Evolutionary conservation across 2,888 invertebrate genomes (phyloP).

Genomic region (Hofmannophila pseudospretella): DNA sequence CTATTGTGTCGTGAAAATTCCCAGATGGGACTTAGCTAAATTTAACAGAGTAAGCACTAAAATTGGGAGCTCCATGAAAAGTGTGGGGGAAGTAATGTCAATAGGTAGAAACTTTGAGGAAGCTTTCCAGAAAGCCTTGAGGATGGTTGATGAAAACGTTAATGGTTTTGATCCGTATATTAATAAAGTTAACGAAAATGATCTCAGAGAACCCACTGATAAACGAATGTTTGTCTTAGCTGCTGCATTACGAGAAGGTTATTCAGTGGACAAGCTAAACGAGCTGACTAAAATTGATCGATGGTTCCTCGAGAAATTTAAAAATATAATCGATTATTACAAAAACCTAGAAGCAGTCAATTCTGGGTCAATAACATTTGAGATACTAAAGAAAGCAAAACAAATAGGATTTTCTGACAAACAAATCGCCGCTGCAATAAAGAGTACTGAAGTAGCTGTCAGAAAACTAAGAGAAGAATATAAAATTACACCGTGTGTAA

Average conservation of each 20-base stretch:
- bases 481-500: constrained; percentile 90
- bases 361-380: constrained; percentile 78
- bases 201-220: constrained; percentile 95
- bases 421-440: constrained; percentile 92
- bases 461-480: constrained; percentile 86
- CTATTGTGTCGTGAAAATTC: constrained; percentile 99
- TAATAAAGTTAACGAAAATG: constrained; percentile 87
- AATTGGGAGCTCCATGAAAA: constrained; percentile 99
- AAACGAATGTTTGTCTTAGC: constrained; percentile 97
- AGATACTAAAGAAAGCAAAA: constrained; percentile 88
- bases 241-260: constrained; percentile 91
- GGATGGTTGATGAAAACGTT: constrained; percentile 98
- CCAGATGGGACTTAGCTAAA: constrained; percentile 98
- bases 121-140: constrained; percentile 98
- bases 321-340: constrained; percentile 90
- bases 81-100: constrained; percentile 99
- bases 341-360: constrained; percentile 81
- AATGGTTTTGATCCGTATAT: constrained; percentile 95
- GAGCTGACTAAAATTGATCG: constrained; percentile 96
- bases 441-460: constrained; percentile 92
- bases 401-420: constrained; percentile 97
- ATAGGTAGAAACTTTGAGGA: constrained; percentile 99
- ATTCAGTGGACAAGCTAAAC: constrained; percentile 90
- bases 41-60: constrained; percentile 97
- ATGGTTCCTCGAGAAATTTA: constrained; percentile 98